Base-by-base conservation (phyloP, 2,113 vertebrate species). In the Lontra canadensis region DNA sequence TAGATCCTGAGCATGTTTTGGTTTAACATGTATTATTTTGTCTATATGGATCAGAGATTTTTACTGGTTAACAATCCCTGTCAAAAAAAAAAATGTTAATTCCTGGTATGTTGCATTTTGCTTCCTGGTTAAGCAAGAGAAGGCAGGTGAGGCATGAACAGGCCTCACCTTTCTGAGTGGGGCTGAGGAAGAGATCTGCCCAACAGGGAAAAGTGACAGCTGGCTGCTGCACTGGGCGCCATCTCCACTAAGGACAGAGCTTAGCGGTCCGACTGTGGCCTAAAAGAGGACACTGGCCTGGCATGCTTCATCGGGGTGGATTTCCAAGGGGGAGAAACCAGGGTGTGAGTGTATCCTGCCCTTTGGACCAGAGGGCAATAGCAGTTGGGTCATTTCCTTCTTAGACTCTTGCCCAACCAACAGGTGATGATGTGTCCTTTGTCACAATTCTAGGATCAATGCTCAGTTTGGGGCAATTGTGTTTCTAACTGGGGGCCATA, bases 11-110 rank as follows among this genome's bases (percentile, higher is more conserved):
- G 59, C 73, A 76, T 86, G 31, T 65, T 91, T 93, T 86, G 29
- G 4, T 42, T 44, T 90, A 85, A 94, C 25, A 18, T 84, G 44
- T 15, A 69, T 57, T 78, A 21, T 79, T 69, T 79, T 55, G 36
- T 81, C 39, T 95, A 4, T 83, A 63, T 25, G 44, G 29, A 90
- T 91, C 82, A 89, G 88, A 92, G 91, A 96, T 82, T 93, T 49
- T 94, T 79, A 52, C 14, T 61, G 12, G 42, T 65, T 86, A 67
- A 79, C 44, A 79, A 83, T 94, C 7, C 59, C 42, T 76, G 39
- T 69, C 63, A 65, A 82, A 47, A 88, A 82, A 7, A 88, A 92
- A 71, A 82, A 7, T 11, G 31, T 90, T 80, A 31, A 25, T 49
- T 93, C 31, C 59, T 87, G 79, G 18, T 67, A 67, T 47, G 67